Base-by-base conservation (phyloP, 1,140 invertebrate genomes). In the Bathynomus jamesi region DNA sequence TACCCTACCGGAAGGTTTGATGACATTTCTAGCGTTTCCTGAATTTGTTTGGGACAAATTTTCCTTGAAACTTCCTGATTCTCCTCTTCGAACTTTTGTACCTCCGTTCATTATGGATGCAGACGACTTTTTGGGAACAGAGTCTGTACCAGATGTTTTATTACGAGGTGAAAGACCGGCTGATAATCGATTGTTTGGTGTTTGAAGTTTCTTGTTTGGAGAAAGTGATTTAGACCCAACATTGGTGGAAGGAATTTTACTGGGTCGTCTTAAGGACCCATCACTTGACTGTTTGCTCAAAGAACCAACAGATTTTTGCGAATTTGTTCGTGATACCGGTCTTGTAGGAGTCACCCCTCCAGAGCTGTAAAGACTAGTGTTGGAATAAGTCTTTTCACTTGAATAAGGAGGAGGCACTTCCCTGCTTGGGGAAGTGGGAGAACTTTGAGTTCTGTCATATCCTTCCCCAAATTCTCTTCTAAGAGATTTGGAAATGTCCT, bases 401-500 rank as follows among this genome's bases (percentile, higher is more conserved):
- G 69, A 63, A 32, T 74, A 72, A 53, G 63, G 25, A 0, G 75
- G 71, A 7, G 61, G 67, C 4, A 11, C 3, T 24, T 31, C 24
- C 61, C 28, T 67, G 2, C 27, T 31, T 13, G 61, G 60, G 17
- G 78, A 31, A 46, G 64, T n/a, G n/a, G n/a, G n/a, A n/a, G n/a
- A n/a, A n/a, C n/a, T n/a, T n/a, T n/a, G n/a, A n/a, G n/a, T n/a
- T n/a, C n/a, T n/a, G n/a, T n/a, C n/a, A n/a, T n/a, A n/a, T n/a
- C n/a, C n/a, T n/a, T n/a, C n/a, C n/a, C n/a, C 61, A 53, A 77
- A 68, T 24, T 31, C 65, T 25, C 27, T 71, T 46, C 74, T 61
- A 60, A 82, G 40, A 72, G 80, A 78, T 60, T 79, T 78, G 61
- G 80, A 79, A 24, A 81, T 32, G 30, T 75, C 74, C 69, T 82